Percentiles rank a stretch among this genome's conserved stretches.
Evolutionary conservation across 2,888 invertebrate genomes (phyloP).

Genomic region (Dastarcus helophoroides): DNA sequence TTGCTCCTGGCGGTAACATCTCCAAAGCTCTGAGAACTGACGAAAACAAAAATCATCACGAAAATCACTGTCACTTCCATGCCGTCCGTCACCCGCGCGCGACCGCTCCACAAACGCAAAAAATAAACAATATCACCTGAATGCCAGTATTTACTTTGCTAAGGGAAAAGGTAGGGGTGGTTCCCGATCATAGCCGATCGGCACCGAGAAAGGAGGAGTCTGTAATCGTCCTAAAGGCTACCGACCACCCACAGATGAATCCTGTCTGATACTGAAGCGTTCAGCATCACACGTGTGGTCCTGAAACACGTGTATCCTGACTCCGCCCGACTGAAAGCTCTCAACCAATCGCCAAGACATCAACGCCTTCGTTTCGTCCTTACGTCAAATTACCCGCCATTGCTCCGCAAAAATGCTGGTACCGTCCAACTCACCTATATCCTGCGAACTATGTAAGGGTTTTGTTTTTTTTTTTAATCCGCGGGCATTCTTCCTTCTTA

Average conservation of each 20-base stretch:
- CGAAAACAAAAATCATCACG: slow-evolving; percentile 13
- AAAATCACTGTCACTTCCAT: slow-evolving; percentile 26
- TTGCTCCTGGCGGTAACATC: slow-evolving; percentile 37
- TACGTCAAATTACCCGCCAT: slow-evolving; percentile 28
- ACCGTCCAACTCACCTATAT: slow-evolving; percentile 9
- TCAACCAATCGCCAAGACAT: slow-evolving; percentile 23
- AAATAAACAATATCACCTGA: slow-evolving; percentile 38
- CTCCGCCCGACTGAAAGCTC: slow-evolving; percentile 20
- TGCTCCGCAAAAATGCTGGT: slow-evolving; percentile 24
- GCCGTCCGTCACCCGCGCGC: slow-evolving; percentile 26
- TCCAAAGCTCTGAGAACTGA: slow-evolving; percentile 23
- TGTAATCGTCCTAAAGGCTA: slow-evolving; percentile 20
- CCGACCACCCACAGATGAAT: slow-evolving; percentile 34
- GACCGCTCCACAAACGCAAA: slow-evolving; percentile 31
- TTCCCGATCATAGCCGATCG: slow-evolving; percentile 26
- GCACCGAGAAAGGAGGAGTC: slow-evolving; percentile 29
- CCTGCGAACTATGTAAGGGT: slow-evolving; percentile 10
- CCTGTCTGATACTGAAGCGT: slow-evolving; percentile 30
- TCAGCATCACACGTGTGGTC: slow-evolving; percentile 32
- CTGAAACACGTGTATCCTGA: slow-evolving; percentile 28
- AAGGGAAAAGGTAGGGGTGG: slow-evolving; percentile 32
- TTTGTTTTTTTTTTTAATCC: slow-evolving; percentile 8
- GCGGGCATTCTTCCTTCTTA: slow-evolving; percentile 6
- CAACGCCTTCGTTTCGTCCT: slow-evolving; percentile 25
- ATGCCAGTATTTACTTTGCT: slow-evolving; percentile 31